These are phyloP conservation scores for Epizoanthus illoricatus DNA, from an alignment of 92 coral and sea anemone species.

Conservation along the genomic window DNA sequence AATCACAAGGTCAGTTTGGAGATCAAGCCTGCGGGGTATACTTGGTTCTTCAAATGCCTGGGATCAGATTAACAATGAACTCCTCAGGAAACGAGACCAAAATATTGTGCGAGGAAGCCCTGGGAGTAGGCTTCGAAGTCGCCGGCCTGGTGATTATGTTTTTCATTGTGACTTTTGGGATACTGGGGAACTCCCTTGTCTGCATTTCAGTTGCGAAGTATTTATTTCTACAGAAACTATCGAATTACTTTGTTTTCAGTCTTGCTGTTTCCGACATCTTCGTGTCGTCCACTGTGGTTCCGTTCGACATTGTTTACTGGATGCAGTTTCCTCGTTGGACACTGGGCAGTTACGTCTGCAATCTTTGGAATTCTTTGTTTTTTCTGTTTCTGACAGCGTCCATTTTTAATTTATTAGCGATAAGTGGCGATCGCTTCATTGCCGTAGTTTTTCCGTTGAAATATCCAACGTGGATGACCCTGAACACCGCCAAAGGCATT, in stretches of 20 bases:
- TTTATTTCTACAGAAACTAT: slow-evolving; percentile 55
- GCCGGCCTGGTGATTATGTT: slow-evolving; percentile 66
- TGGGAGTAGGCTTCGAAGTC: slow-evolving; percentile 54
- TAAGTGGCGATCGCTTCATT: slow-evolving; percentile 84
- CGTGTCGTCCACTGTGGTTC: slow-evolving; percentile 63
- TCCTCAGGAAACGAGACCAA: slow-evolving; percentile 24
- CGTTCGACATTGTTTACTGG: slow-evolving; percentile 83
- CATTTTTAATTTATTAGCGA: slow-evolving; percentile 68
- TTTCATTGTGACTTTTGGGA: slow-evolving; percentile 44
- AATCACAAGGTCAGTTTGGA: no score
- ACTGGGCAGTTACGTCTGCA: slow-evolving; percentile 63
- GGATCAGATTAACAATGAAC: slow-evolving; percentile 25
- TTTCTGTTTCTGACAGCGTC: slow-evolving; percentile 78
- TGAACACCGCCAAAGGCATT: slow-evolving; percentile 46
- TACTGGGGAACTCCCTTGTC: slow-evolving; percentile 71
- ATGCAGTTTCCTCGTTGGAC: slow-evolving; percentile 77
- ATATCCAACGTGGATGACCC: slow-evolving; percentile 60
- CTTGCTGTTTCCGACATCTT: slow-evolving; percentile 77
- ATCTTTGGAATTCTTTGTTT: slow-evolving; percentile 81
- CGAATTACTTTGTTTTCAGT: slow-evolving; percentile 66
- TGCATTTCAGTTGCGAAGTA: slow-evolving; percentile 60
- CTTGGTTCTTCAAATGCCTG: slow-evolving; percentile 1
- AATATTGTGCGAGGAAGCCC: slow-evolving; percentile 52
- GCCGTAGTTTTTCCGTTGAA: slow-evolving; percentile 91
- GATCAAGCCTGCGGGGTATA: no score